Evolutionary conservation across 2,797 vertebrate genomes (phyloP), one percentile per base, ranked within the genome.

Genomic region (Acanthurus tractus): DNA sequence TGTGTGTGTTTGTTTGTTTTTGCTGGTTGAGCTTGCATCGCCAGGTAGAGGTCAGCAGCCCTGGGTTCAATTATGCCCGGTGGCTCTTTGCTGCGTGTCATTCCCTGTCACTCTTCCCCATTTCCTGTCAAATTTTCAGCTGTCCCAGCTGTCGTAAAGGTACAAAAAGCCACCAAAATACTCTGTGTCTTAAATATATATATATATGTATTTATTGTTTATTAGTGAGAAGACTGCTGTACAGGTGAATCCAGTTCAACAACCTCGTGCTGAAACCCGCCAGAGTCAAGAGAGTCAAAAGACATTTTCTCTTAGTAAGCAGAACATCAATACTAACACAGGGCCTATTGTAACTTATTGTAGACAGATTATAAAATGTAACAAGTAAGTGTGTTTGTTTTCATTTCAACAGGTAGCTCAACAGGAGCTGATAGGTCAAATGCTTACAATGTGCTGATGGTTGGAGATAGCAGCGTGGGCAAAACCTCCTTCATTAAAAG

Each of bases 401-500:
- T 78, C 10, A 36, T 70, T 65, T 83, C 66, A 58, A 56, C 66
- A 82, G 86, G 34, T 70, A 2, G 25, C 20, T 12, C 67, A 20
- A 69, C n/a, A 36, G 48, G 3, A 38, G 11, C 36, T 48, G 74
- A n/a, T 23, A 61, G 18, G 49, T 74, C 78, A 62, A 76, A 75
- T 4, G 1, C 13, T 34, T 90, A 73, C 65, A 96, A 98, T 0
- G 90, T 99, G 77, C 84, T 99, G 76, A 96, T 99, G 54, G 70
- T 99, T 3, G 98, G 98, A 83, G 95, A 97, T 82, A 96, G 97
- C 72, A 90, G 90, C 0, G 97, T 99, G 85, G 98, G 98, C 59
- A 99, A 99, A 86, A 97, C 97, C 0, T 97, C 97, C 0, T 99
- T 98, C 87, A 94, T 99, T 84, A 92, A 94, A 88, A 93, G 96